Percentiles rank a stretch among this genome's conserved stretches.
Conservation (phyloP, 2,797 vertebrate species). For the Hyperoplus lanceolatus region DNA sequence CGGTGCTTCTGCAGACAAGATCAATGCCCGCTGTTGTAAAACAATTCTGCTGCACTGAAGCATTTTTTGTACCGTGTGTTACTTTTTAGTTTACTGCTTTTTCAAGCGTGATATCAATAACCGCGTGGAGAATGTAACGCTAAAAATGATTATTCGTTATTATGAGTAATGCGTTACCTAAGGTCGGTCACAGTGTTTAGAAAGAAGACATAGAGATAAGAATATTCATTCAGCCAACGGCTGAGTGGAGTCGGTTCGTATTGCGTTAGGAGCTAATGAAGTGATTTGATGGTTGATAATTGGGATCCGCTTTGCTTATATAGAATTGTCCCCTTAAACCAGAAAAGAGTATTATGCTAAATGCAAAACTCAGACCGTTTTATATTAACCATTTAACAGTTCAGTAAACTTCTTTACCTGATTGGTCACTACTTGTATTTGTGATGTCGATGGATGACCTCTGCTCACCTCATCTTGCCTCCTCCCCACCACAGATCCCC, state of each 20-base stretch:
- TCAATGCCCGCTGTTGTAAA: rapidly evolving
- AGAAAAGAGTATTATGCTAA: background rate
- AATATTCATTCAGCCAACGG: too few species aligned
- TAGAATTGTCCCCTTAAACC: background rate
- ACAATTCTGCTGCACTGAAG: too few species aligned
- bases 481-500: slow-evolving; percentile 70
- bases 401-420: too few species aligned
- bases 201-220: too few species aligned
- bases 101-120: too few species aligned
- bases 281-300: background rate
- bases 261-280: background rate
- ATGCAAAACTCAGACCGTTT: background rate
- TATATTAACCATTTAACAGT: too few species aligned
- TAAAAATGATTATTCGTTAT: too few species aligned
- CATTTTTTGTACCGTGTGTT: background rate
- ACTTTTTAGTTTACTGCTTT: background rate
- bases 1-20: background rate
- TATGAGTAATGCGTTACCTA: too few species aligned
- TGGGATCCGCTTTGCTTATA: background rate
- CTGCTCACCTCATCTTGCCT: background rate
- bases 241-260: too few species aligned
- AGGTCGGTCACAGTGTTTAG: too few species aligned
- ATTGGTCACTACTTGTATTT: background rate
- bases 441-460: background rate
- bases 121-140: too few species aligned